Base-by-base conservation (phyloP, 2,888 invertebrate species). In the Gastracanthus pulcherrimus region DNA sequence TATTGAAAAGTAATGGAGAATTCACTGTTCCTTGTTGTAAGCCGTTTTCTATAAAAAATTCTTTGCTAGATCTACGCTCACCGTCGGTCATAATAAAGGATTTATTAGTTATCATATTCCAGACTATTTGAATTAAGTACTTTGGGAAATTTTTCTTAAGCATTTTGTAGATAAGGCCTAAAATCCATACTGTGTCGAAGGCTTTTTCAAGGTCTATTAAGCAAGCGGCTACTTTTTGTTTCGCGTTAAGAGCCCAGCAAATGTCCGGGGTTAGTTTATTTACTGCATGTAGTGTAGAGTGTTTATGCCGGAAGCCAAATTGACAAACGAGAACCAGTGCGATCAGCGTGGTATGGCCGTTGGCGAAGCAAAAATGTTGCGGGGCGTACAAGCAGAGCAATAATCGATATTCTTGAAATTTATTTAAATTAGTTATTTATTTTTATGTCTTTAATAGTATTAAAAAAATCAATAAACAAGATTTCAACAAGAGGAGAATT, bases 201-300 rank as follows among this genome's bases (percentile, higher is more conserved):
- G n/a, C n/a, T 67, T 84, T 83, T 58, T 83, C 82, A 0, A 83
- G 64, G 26, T 85, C 82, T 0, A 83, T 62, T 0, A 84, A 72
- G 36, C 75, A 70, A 4, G 80, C 83, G 38, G 62, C 83, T 11
- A 72, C 79, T n/a, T 66, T 74, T 31, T 76, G 16, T 16, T 38
- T 67, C 16, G 69, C 13, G 38, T 81, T 76, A 9, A 81, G 45
- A 0, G 67, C 55, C 64, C 67, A 55, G 34, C 71, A 74, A 11
- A 82, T 72, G 48, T 82, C 81, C 0, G 76, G 81, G 0, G 74
- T 67, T 1, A 84, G 48, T 41, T 72, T 80, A 19, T 70, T 16
- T n/a, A 85, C 71, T 6, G 84, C 85, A 36, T 85, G 85, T 1
- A 72, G 48, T 0, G 85, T 84, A 1, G 84, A 84, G 26, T 84